Percentiles rank a stretch among this genome's conserved stretches.
These are phyloP conservation scores for Elachura formosa DNA, from an alignment of 2,113 vertebrate species.

Conservation along the genomic window DNA sequence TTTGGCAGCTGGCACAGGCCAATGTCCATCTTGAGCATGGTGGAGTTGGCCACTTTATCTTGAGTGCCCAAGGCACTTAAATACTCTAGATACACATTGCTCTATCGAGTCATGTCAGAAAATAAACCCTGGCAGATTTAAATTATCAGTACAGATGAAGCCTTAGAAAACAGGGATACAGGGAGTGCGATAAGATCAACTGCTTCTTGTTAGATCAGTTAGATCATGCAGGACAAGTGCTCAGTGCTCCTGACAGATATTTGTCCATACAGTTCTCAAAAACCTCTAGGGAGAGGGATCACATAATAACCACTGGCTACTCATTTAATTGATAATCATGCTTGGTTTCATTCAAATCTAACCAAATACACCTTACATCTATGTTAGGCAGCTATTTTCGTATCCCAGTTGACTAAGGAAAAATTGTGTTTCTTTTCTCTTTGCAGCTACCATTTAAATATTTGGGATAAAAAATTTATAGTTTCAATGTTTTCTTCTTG, in stretches of 20 bases:
- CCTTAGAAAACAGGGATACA: not conserved
- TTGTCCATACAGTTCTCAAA: not conserved
- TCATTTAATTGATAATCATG: not conserved
- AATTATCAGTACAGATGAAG: not conserved
- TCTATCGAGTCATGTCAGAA: not conserved
- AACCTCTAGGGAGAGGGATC: not conserved
- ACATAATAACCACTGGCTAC: not conserved
- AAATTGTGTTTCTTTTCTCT: not conserved
- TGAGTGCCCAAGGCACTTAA: not conserved
- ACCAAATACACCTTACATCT: not conserved
- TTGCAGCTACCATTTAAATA: not conserved
- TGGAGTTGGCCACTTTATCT: not conserved
- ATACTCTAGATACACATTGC: not conserved
- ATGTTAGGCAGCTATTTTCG: not conserved
- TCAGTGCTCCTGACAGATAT: not conserved
- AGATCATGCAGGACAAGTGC: not conserved
- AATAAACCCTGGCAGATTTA: not conserved
- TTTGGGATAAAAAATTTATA: not conserved
- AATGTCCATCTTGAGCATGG: not conserved
- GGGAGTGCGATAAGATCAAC: not conserved
- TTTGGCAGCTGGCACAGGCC: not conserved
- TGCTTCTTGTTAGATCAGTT: not conserved
- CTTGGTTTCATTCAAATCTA: not conserved
- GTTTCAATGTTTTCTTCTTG: not conserved
- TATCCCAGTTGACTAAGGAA: not conserved